Percentiles rank a stretch among this genome's conserved stretches.
These are phyloP conservation scores for Silvanus unidentatus DNA, from an alignment of 2,888 invertebrate genomes.

Conservation along the genomic window DNA sequence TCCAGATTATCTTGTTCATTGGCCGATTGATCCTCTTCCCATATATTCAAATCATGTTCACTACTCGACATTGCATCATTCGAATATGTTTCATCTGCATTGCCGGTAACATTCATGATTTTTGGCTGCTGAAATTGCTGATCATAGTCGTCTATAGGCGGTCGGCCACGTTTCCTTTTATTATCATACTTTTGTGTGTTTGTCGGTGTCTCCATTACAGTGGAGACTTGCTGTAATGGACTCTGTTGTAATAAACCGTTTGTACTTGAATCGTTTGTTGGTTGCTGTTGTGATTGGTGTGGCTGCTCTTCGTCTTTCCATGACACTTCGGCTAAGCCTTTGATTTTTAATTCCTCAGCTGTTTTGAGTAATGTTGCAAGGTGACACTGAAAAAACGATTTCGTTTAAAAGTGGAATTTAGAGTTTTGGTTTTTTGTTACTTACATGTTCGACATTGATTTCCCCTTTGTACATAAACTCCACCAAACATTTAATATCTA, in stretches of 20 bases:
- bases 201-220: conserved; percentile 44
- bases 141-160: conserved; percentile 60
- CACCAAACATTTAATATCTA: conserved; percentile 82
- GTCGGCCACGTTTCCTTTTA: conserved; percentile 61
- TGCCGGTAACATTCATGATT: conserved; percentile 47
- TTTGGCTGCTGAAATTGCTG: conserved; percentile 51
- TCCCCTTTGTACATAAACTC: conserved; percentile 96
- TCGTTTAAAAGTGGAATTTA: not conserved
- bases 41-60: conserved; percentile 42
- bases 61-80: conserved; percentile 45
- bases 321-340: conserved; percentile 84
- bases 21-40: conserved; percentile 42
- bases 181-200: conserved; percentile 26
- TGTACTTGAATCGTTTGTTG: conserved; percentile 33
- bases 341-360: conserved; percentile 86
- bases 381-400: conserved; percentile 61
- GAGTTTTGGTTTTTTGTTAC: conserved; percentile 38
- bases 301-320: conserved; percentile 62
- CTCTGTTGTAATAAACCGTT: conserved; percentile 36
- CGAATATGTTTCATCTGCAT: conserved; percentile 40
- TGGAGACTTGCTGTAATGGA: conserved; percentile 43
- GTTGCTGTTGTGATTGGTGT: conserved; percentile 14
- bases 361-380: conserved; percentile 82
- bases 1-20: conserved; percentile 36
- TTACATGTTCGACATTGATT: conserved; percentile 90